These are phyloP conservation scores for Pyrocephalus nanus DNA, from an alignment of 2,797 vertebrate genomes.

Conservation along the genomic window DNA sequence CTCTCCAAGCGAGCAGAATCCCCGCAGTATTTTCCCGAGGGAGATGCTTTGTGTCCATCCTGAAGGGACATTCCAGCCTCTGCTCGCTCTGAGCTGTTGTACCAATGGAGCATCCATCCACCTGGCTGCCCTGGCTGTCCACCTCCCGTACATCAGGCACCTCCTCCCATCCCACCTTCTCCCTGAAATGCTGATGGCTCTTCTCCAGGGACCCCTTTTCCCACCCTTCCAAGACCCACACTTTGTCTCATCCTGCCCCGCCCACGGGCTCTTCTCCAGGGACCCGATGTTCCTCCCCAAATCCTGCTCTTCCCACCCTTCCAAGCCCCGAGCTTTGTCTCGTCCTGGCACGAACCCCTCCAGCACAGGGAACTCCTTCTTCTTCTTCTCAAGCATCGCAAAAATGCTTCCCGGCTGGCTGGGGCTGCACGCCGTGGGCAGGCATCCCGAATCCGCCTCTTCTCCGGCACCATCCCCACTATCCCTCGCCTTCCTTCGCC, in stretches of 20 bases:
- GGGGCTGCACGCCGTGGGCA: not conserved
- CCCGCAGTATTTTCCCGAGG: not conserved
- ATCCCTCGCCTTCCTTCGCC: not conserved
- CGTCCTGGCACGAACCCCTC: not conserved
- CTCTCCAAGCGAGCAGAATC: not conserved
- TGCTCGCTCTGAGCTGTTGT: not conserved
- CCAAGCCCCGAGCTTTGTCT: accelerated
- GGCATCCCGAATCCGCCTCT: not conserved
- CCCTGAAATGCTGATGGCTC: not conserved
- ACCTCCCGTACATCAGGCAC: not conserved
- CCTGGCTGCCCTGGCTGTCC: not conserved
- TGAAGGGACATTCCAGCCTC: not conserved
- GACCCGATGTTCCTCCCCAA: accelerated
- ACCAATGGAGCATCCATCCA: not conserved
- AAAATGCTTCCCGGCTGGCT: not conserved
- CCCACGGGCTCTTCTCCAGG: accelerated
- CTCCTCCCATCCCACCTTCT: not conserved
- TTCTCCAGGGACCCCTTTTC: not conserved
- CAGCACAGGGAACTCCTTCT: not conserved
- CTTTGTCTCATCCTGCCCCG: not conserved
- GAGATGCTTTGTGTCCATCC: not conserved
- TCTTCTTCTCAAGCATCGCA: not conserved
- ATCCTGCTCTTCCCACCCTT: not conserved
- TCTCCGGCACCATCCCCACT: not conserved
- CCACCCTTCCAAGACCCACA: accelerated